Evolutionary conservation across 1,140 invertebrate genomes (phyloP).

Genomic region (Dermatophagoides farinae): DNA sequence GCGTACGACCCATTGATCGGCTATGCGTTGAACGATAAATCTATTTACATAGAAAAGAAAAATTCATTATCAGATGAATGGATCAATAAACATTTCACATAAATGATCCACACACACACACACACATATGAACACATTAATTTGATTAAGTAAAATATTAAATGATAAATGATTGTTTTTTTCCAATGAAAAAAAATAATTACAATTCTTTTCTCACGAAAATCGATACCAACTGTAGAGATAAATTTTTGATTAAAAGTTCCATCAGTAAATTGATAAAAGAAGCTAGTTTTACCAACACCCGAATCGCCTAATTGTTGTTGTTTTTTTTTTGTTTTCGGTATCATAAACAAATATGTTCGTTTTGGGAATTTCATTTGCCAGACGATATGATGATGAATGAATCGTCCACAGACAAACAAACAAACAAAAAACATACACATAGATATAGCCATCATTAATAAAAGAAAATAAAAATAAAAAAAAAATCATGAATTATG

Average conservation of each 20-base stretch:
- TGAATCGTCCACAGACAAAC: too few relatives aligned
- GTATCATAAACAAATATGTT: too few relatives aligned
- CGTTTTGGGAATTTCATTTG: too few relatives aligned
- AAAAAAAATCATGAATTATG: neutral
- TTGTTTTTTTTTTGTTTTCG: too few relatives aligned
- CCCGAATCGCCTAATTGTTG: slow-evolving; percentile 80
- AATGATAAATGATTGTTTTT: neutral
- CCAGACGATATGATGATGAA: too few relatives aligned
- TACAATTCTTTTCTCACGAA: slow-evolving; percentile 84
- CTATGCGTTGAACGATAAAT: slow-evolving; percentile 43
- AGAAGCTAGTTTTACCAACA: slow-evolving; percentile 76
- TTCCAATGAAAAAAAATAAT: slow-evolving; percentile 22
- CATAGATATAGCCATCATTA: too few relatives aligned
- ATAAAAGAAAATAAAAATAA: too few relatives aligned
- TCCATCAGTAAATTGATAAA: slow-evolving; percentile 87
- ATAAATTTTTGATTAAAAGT: slow-evolving; percentile 76
- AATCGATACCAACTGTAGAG: slow-evolving; percentile 93
- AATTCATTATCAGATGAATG: neutral
- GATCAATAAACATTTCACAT: neutral
- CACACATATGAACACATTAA: neutral
- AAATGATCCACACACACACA: too few relatives aligned
- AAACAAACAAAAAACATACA: too few relatives aligned
- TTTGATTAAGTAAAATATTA: neutral
- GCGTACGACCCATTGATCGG: slow-evolving; percentile 42
- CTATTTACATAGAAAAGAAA: slow-evolving; percentile 28